Evolutionary conservation across 2,888 invertebrate genomes (phyloP), one percentile per base, ranked within the genome.

Genomic region (Hypolimnas misippus): DNA sequence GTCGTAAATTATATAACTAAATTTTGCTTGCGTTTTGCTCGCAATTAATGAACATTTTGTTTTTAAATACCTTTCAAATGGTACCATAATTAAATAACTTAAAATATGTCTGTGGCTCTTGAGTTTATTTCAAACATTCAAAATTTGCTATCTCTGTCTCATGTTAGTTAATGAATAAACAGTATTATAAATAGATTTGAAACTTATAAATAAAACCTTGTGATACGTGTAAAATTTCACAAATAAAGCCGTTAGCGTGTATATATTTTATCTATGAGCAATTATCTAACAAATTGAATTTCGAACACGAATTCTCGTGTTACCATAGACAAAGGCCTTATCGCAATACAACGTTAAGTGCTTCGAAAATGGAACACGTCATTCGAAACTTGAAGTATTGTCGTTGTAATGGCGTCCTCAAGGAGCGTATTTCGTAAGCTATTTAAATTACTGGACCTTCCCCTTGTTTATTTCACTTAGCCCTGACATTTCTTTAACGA

Each of bases 361-460:
- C 68, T 72, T 65, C 67, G 62, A 70, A 69, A 73, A 73, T 69
- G 68, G 67, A 67, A 71, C 68, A 63, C 67, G 71, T 68, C 66
- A 72, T 70, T 69, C 58, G 69, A 70, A 65, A 69, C 66, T 66
- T 67, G 65, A 68, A 66, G 66, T 64, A 69, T 64, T 65, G 67
- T 65, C 60, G 64, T 58, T 58, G 50, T 65, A 68, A 69, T 66
- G 66, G 66, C 62, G 63, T 59, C 63, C 57, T 54, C 59, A 60
- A 62, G 59, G 61, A 53, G 54, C 59, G 57, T 38, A 52, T 64
- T 57, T 60, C 59, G 58, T 61, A 55, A 59, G 57, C 55, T 29
- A 54, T 68, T 66, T 57, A 44, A 62, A 62, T 64, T 57, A 64
- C 66, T 62, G 54, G 61, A 60, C 49, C 62, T 56, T 53, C 49